Percentiles rank a stretch among this genome's conserved stretches.
Conservation (phyloP, 1,140 invertebrate species). For the Scaptomyza graminum region DNA sequence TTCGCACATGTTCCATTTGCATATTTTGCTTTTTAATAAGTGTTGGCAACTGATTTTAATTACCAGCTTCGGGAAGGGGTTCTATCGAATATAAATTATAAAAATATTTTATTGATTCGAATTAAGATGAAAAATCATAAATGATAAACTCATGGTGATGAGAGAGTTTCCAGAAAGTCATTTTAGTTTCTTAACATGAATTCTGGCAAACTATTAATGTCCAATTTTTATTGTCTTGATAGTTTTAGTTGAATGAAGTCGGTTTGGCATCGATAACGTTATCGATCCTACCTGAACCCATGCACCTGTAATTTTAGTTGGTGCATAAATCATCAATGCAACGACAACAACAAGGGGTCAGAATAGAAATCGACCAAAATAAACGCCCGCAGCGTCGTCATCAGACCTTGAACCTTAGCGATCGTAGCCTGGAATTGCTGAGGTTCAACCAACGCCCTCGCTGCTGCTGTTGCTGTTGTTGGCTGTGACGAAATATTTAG, state of each 20-base stretch:
- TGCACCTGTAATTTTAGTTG: conserved; percentile 61
- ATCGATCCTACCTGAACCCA: conserved; percentile 52
- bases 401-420: conserved; percentile 36
- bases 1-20: conserved; percentile 21
- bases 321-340: conserved; percentile 76
- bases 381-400: conserved; percentile 72
- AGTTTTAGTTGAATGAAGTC: conserved; percentile 22
- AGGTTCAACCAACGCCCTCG: conserved; percentile 57
- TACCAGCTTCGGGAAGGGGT: background rate
- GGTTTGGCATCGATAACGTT: conserved; percentile 8
- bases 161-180: background rate
- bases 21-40: conserved; percentile 33
- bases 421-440: conserved; percentile 17
- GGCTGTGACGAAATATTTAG: conserved; percentile 82
- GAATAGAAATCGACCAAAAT: conserved; percentile 66
- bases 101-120: no score
- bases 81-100: conserved; percentile 1
- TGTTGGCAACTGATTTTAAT: conserved; percentile 32
- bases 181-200: background rate
- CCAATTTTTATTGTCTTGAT: background rate
- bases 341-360: conserved; percentile 39
- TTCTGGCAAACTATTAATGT: background rate
- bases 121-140: no score
- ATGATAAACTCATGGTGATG: background rate
- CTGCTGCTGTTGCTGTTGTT: conserved; percentile 15